Evolutionary conservation across 2,888 invertebrate genomes (phyloP), one percentile per base, ranked within the genome.

Genomic region (Sphecodes monilicornis): DNA sequence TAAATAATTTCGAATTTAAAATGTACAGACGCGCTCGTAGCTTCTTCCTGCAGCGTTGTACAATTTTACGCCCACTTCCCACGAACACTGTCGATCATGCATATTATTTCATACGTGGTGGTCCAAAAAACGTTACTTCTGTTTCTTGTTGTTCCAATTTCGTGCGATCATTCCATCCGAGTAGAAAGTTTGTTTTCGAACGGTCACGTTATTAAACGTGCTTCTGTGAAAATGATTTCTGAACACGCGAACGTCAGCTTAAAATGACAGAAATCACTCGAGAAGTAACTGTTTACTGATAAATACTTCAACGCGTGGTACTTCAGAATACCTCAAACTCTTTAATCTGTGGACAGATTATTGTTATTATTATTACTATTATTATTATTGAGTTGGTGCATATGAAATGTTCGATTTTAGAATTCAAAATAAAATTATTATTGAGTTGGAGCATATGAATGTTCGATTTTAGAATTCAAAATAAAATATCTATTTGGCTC

Each of bases 1-100:
- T 46, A 54, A n/a, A 57, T 74, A 68, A 69, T 68, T 79, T 32
- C 5, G 11, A 66, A 79, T 75, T 54, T 43, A 57, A 70, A 50
- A 70, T 18, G 36, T 22, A 18, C 18, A 41, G 46, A 46, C 26
- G 6, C 5, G n/a, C 68, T 5, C 39, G n/a, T 39, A 13, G 26
- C n/a, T 69, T 6, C 26, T 36, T 39, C 66, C 22, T 39, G 18
- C 22, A 22, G 22, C 8, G 32, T 3, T 36, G 36, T 68, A 22
- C 10, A 32, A 22, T 64, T 64, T 29, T 64, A 70, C 43, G 26
- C 11, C 13, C 6, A 39, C 8, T 16, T 64, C 10, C 8, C 0
- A 18, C 36, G 64, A 29, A 50, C 26, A 43, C 78, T n/a, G 32
- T 75, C 22, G 22, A 66, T 32, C 43, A 32, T 32, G 41, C 1